These are phyloP conservation scores for Phataginus tricuspis DNA, from an alignment of 2,797 vertebrate species.

Conservation along the genomic window DNA sequence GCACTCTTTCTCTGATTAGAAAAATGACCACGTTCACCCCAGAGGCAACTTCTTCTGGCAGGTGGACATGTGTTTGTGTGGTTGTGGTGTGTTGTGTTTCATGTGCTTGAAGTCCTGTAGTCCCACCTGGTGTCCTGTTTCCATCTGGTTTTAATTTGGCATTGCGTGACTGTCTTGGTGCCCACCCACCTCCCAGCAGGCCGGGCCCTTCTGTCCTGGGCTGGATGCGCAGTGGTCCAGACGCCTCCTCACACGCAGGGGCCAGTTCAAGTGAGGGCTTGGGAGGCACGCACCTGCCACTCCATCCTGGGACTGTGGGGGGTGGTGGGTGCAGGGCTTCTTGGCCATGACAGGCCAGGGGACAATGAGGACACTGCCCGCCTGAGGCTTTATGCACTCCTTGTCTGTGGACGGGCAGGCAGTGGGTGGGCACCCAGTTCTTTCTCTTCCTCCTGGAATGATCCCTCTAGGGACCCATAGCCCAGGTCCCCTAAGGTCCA, in stretches of 20 bases:
- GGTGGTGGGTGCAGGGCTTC: too few species aligned
- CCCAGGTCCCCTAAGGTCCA: too few species aligned
- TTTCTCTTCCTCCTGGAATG: not conserved
- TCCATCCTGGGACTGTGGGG: too few species aligned
- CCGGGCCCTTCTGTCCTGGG: not conserved
- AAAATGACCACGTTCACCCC: fast-evolving
- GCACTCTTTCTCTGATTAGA: too few species aligned
- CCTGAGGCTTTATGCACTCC: fast-evolving
- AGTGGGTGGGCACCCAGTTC: fast-evolving
- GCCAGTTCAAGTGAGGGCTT: not conserved
- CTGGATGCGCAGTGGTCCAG: fast-evolving
- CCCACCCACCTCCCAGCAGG: fast-evolving
- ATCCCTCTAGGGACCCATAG: not conserved
- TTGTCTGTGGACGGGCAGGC: not conserved
- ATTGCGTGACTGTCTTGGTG: fast-evolving
- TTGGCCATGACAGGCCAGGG: too few species aligned
- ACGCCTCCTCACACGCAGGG: fast-evolving
- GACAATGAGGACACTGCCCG: not conserved
- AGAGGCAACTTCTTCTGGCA: fast-evolving
- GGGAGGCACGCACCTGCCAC: too few species aligned
- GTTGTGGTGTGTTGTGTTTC: fast-evolving
- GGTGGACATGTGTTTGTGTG: not conserved
- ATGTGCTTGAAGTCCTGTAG: fast-evolving
- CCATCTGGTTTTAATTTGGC: not conserved
- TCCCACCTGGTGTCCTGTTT: fast-evolving